Evolutionary conservation across 2,888 invertebrate genomes (phyloP).

Genomic region (Diaphora mendica): DNA sequence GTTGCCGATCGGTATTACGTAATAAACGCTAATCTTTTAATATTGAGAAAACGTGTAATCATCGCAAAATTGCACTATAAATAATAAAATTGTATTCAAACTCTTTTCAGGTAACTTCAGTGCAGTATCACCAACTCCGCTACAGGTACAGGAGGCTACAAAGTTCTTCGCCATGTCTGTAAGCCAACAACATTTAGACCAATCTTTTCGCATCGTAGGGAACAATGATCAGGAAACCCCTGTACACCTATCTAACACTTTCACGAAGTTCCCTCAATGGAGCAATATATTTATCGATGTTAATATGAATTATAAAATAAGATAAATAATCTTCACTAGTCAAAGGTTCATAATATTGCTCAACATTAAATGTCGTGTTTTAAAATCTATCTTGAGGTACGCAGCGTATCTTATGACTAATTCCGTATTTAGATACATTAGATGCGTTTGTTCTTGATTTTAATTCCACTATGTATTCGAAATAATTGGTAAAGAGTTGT

Average conservation of each 20-base stretch:
- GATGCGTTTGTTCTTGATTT: background rate
- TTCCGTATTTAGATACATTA: background rate
- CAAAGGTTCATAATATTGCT: background rate
- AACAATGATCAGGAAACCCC: conserved; percentile 55
- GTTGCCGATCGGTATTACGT: background rate
- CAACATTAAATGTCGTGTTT: background rate
- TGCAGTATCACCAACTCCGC: conserved; percentile 46
- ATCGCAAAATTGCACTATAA: background rate
- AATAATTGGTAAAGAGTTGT: background rate
- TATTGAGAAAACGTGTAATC: too few species aligned
- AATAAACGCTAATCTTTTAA: too few species aligned
- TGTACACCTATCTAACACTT: conserved; percentile 45
- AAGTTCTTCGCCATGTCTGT: conserved; percentile 61
- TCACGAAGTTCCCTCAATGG: conserved; percentile 59
- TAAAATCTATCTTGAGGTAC: background rate
- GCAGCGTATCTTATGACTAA: background rate
- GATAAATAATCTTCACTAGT: background rate
- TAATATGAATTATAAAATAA: conserved; percentile 3
- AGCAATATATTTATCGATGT: conserved; percentile 18
- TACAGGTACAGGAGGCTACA: conserved; percentile 60
- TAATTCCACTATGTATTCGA: background rate
- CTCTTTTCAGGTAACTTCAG: conserved; percentile 67
- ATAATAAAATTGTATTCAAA: background rate
- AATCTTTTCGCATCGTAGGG: conserved; percentile 56
- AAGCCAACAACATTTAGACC: conserved; percentile 57